A percentile compares a stretch with the other conserved stretches of the same genome.
Evolutionary conservation across 2,888 invertebrate species (phyloP).

Genomic region (Gastracanthus pulcherrimus): DNA sequence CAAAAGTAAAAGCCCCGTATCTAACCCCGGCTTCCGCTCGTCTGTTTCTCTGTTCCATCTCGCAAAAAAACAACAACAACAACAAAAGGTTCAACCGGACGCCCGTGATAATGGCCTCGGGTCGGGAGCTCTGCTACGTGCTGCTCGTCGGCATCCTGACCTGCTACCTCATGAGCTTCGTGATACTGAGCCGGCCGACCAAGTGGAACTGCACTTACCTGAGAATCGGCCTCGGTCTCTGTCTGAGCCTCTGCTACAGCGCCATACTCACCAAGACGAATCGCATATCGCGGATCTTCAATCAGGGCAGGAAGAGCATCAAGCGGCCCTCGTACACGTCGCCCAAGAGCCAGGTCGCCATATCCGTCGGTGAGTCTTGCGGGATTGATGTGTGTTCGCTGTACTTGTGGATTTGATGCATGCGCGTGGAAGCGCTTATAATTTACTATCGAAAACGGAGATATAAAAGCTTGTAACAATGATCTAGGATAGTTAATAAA

Average conservation of each 20-base stretch:
- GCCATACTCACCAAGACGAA: conserved; percentile 88
- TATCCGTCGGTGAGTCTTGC: conserved; percentile 81
- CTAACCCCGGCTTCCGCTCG: too few species aligned
- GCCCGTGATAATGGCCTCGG: conserved; percentile 88
- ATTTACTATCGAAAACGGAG: too few species aligned
- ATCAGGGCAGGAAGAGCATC: conserved; percentile 81
- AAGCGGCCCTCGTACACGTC: conserved; percentile 87
- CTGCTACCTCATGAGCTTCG: conserved; percentile 86
- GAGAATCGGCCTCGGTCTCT: conserved; percentile 84
- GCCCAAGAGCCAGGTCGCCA: conserved; percentile 86
- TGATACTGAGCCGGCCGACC: conserved; percentile 84
- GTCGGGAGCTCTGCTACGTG: conserved; percentile 87
- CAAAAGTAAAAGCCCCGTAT: too few species aligned
- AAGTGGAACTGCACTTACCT: conserved; percentile 83
- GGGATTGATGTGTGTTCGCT: too few species aligned
- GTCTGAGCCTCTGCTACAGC: conserved; percentile 86
- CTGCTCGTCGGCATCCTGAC: conserved; percentile 84
- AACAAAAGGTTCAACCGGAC: conserved; percentile 78
- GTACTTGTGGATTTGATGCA: too few species aligned
- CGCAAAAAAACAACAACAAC: not conserved
- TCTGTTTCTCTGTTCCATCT: too few species aligned
- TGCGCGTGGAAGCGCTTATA: too few species aligned
- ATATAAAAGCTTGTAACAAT: too few species aligned
- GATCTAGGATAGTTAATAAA: too few species aligned
- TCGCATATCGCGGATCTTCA: conserved; percentile 80